Conservation (phyloP, 2,113 vertebrate genomes). For the Burhinus bistriatus region DNA sequence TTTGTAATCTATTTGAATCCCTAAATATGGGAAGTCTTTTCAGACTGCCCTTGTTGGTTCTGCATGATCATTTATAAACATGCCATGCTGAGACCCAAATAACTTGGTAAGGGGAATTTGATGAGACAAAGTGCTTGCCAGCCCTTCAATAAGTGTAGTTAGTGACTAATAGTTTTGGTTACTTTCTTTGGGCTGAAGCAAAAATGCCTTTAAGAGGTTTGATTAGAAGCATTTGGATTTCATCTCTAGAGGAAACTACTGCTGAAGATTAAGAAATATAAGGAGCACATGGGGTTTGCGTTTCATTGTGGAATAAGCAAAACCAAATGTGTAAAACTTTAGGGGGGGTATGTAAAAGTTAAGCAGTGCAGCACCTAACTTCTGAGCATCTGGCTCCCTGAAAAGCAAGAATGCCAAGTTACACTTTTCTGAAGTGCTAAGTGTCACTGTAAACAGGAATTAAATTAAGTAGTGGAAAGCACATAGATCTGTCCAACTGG, state of each 20-base stretch:
- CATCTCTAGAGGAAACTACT: not conserved
- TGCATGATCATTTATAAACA: not conserved
- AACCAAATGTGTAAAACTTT: not conserved
- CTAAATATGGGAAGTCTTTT: not conserved
- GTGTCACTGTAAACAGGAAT: not conserved
- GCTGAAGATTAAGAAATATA: not conserved
- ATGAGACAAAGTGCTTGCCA: not conserved
- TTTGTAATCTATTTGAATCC: not conserved
- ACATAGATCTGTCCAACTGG: not conserved
- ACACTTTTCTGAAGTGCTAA: not conserved
- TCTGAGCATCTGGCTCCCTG: not conserved
- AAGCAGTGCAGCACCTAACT: not conserved
- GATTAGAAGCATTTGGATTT: not conserved
- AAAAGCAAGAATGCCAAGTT: not conserved
- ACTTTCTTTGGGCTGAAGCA: not conserved
- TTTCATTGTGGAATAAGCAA: not conserved
- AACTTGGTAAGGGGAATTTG: not conserved
- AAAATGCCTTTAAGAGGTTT: not conserved
- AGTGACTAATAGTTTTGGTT: conserved; percentile 8
- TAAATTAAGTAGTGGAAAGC: not conserved
- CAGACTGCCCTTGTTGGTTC: not conserved
- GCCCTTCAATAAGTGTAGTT: not conserved
- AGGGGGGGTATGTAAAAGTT: not conserved
- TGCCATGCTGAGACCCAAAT: not conserved
- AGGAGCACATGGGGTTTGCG: not conserved